Evolutionary conservation across 2,797 vertebrate species (phyloP).

Genomic region (Potorous gilbertii): DNA sequence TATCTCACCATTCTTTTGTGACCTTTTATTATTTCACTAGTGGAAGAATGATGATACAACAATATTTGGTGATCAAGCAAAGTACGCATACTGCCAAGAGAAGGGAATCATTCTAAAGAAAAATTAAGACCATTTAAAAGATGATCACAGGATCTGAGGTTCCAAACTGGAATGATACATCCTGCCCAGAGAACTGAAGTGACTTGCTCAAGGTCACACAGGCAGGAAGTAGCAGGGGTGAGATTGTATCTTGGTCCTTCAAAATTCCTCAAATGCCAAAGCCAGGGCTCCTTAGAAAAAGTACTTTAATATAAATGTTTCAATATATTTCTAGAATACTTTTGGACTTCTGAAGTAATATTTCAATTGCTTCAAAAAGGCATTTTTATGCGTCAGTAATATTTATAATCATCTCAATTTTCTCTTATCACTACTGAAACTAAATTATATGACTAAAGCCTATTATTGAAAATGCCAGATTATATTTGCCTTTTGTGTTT

Average conservation of each 20-base stretch:
- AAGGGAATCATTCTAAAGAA: neutral
- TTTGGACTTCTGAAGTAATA: slow-evolving; percentile 47
- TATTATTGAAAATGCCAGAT: slow-evolving; percentile 66
- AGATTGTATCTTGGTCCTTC: neutral
- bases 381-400: slow-evolving; percentile 52
- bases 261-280: neutral
- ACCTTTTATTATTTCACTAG: slow-evolving; percentile 47
- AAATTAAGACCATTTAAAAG: slow-evolving; percentile 52
- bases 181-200: neutral
- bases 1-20: neutral
- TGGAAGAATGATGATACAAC: slow-evolving; percentile 15
- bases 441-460: slow-evolving; percentile 49
- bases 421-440: slow-evolving; percentile 55
- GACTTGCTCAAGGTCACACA: neutral
- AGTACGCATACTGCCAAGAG: neutral
- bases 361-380: slow-evolving; percentile 50
- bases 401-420: slow-evolving; percentile 60
- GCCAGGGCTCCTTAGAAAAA: slow-evolving; percentile 20
- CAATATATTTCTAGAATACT: slow-evolving; percentile 32
- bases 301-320: slow-evolving; percentile 42
- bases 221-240: neutral
- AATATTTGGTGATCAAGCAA: slow-evolving; percentile 38
- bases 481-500: slow-evolving; percentile 69
- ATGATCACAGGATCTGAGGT: neutral
- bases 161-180: neutral